Evolutionary conservation across 53 echinoderm and acorn worm genomes (phyloP), one percentile per base, ranked within the genome.

Genomic region (Stichopus horrens): DNA sequence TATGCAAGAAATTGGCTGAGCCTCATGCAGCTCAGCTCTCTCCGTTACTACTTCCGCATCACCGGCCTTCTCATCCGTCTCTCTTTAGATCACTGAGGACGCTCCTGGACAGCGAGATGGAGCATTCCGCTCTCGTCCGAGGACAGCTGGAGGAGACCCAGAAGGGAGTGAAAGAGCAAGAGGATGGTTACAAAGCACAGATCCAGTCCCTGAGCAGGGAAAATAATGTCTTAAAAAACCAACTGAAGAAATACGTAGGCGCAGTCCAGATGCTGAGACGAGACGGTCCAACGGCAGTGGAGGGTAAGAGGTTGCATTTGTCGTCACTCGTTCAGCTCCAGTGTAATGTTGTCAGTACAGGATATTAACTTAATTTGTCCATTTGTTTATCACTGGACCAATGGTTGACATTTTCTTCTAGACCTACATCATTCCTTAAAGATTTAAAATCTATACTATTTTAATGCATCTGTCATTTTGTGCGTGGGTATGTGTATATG

Each of bases 231-330:
- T 63, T 96, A 76, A 98, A 96, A 86, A 94, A 95, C 86, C 98
- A 98, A 76, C 88, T 98, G 73, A 98, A 96, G 95, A 98, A 98
- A 74, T 98, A 98, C 79, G 98, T 98, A 51, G 98, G 96, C 79
- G 98, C 98, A 57, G 98, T 98, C 52, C 98, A 98, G 94, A 92
- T 97, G 97, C 82, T 97, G 73, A 85, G 85, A 52, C 63, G 85
- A 51, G 67, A 85, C 51, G 85, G 85, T 51, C 85, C 85, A 10
- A 85, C 6, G 63, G 85, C 85, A 20, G 67, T 85, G 5, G 85
- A 85, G 52, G 85, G 67, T 85, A 52, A 85, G 60, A 23, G 66
- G 54, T 76, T n/a, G 21, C 13, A 76, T 37, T 37, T 37, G 37
- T 37, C 37, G 37, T 37, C 37, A 37, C 37, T 37, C 2, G 37